Conservation (phyloP, 2,797 vertebrate species). For the Syndactyla subalaris region DNA sequence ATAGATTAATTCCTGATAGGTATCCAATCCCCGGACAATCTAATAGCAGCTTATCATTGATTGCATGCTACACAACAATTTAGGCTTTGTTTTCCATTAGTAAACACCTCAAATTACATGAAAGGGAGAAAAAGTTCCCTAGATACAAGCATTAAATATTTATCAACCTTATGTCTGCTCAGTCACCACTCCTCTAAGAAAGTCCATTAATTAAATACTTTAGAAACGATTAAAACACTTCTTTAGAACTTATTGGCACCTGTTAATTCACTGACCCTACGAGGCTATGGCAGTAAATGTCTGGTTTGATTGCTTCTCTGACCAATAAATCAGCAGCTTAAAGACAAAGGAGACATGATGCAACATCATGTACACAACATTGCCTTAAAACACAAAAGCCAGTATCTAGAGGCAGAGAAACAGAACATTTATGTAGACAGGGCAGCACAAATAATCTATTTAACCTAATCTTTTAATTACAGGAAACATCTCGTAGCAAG, state of each 20-base stretch:
- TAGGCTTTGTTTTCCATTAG: conserved; percentile 43
- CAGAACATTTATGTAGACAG: conserved; percentile 49
- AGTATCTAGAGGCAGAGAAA: conserved; percentile 32
- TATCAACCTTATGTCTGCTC: conserved; percentile 53
- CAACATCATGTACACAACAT: not conserved
- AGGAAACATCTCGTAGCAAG: conserved; percentile 65
- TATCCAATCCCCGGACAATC: not conserved
- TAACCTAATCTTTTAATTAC: conserved; percentile 69
- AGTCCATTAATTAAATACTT: conserved; percentile 62
- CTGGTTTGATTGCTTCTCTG: conserved; percentile 35
- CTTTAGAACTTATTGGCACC: conserved; percentile 63
- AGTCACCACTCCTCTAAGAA: conserved; percentile 30
- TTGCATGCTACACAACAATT: conserved; percentile 11
- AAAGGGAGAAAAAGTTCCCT: conserved; percentile 41
- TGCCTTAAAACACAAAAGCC: conserved; percentile 60
- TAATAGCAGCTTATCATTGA: conserved; percentile 18
- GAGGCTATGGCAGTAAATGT: conserved; percentile 27
- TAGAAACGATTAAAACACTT: conserved; percentile 48
- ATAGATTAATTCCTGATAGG: not conserved
- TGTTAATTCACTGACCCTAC: conserved; percentile 61
- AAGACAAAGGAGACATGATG: conserved; percentile 57
- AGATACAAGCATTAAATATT: conserved; percentile 49
- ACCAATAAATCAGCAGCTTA: conserved; percentile 46
- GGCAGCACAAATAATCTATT: conserved; percentile 59
- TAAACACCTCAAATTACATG: conserved; percentile 49